A percentile compares a stretch with the other conserved stretches of the same genome.
phyloP scores from a whole-genome alignment of 1,140 invertebrate species.

The Lepidurus apus region DNA sequence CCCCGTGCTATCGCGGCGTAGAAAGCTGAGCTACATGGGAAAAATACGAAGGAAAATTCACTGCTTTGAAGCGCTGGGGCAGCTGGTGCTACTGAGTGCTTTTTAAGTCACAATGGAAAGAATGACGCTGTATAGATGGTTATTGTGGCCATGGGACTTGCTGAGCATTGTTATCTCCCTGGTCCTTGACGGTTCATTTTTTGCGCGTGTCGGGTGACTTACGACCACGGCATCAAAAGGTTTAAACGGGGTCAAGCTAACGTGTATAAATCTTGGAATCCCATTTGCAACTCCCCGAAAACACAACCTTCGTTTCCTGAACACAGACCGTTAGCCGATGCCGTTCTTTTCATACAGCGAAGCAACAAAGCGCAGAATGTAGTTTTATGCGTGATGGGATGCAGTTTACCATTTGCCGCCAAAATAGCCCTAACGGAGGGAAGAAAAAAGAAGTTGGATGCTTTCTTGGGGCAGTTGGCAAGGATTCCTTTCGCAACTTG shows the following conservation, averaged over 20 bases:
- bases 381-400: too few relatives aligned
- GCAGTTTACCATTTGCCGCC: too few relatives aligned
- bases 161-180: background rate
- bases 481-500: too few relatives aligned
- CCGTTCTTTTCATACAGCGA: too few relatives aligned
- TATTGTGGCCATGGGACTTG: background rate
- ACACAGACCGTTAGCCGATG: too few relatives aligned
- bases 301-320: too few relatives aligned
- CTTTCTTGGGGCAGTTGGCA: too few relatives aligned
- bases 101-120: background rate
- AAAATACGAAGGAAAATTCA: background rate
- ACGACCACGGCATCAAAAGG: background rate
- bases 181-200: background rate
- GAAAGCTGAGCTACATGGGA: background rate
- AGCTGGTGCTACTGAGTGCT: background rate
- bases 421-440: too few relatives aligned
- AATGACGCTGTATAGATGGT: background rate
- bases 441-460: too few relatives aligned
- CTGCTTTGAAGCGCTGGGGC: background rate
- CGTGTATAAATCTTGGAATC: constrained; percentile 7
- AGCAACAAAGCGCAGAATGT: too few relatives aligned
- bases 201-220: background rate
- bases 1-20: background rate
- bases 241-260: background rate
- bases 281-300: too few relatives aligned